Evolutionary conservation across 2,797 vertebrate genomes (phyloP), one percentile per base, ranked within the genome.

Genomic region (Microcaecilia unicolor): DNA sequence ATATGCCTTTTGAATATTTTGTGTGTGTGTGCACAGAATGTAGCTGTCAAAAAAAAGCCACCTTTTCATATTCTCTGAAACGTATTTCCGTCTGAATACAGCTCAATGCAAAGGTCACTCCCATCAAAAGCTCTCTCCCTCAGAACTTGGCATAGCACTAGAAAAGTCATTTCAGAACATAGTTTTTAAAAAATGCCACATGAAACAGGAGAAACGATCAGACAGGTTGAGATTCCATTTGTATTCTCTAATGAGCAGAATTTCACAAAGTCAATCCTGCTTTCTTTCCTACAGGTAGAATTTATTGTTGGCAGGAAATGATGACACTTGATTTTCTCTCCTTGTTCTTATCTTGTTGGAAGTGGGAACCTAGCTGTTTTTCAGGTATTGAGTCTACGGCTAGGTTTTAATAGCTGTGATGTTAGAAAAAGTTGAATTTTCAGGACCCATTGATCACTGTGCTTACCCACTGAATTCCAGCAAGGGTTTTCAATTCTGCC

Each of bases 101-200:
- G 47, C 65, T 53, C 47, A 0, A 45, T 55, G 48, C 57, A 65
- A 74, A 69, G 67, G 67, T 69, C 65, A 67, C 37, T 51, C 61
- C 40, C 37, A 64, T 68, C 40, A 67, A 42, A 67, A 70, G 45
- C 44, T 28, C 66, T 69, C 57, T 67, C 35, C 49, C 41, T 64
- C 25, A 24, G 37, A 6, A 34, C 39, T 12, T 34, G 48, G 8
- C 13, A 30, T 24, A 60, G 44, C 35, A 41, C 37, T 30, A 40
- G 41, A 2, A 39, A n/a, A 15, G 22, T 37, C 41, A n/a, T 51
- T 48, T 41, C 34, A 43, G 34, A 7, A 47, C 22, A 7, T n/a
- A n/a, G n/a, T n/a, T n/a, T n/a, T n/a, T n/a, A n/a, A n/a, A n/a
- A n/a, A n/a, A n/a, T n/a, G n/a, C n/a, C n/a, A n/a, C n/a, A n/a